phyloP scores from a whole-genome alignment of 2,113 vertebrate species.

The Mormoops blainvillei region DNA sequence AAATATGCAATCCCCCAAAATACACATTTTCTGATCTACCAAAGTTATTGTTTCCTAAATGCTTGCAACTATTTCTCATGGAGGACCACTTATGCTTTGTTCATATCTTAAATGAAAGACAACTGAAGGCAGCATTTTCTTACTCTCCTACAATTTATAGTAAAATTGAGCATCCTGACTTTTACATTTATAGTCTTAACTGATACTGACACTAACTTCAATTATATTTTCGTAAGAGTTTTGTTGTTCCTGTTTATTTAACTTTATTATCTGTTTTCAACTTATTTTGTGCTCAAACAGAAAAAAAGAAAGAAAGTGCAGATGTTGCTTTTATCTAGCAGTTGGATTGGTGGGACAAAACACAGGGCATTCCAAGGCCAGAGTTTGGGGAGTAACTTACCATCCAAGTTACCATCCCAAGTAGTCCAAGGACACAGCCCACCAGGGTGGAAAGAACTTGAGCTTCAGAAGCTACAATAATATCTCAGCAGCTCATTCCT shows the following conservation, averaged over 20 bases:
- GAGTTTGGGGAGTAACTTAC: not conserved
- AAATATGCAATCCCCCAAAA: not conserved
- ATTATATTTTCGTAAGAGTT: not conserved
- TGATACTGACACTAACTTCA: not conserved
- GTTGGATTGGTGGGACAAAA: not conserved
- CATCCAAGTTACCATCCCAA: not conserved
- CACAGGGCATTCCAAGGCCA: not conserved
- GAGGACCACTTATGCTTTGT: not conserved
- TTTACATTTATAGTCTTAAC: not conserved
- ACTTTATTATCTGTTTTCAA: not conserved
- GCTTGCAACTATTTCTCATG: not conserved
- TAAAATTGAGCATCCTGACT: not conserved
- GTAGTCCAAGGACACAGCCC: not conserved
- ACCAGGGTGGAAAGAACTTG: not conserved
- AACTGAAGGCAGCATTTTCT: not conserved
- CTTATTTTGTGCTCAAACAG: not conserved
- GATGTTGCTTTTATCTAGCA: not conserved
- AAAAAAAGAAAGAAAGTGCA: not conserved
- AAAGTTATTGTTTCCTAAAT: not conserved
- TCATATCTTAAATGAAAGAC: not conserved
- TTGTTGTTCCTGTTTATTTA: not conserved
- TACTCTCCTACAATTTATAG: not conserved
- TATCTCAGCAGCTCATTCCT: not conserved
- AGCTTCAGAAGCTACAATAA: not conserved
- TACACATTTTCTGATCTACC: not conserved